Evolutionary conservation across 2,113 vertebrate genomes (phyloP).

Genomic region (Rhineura floridana): DNA sequence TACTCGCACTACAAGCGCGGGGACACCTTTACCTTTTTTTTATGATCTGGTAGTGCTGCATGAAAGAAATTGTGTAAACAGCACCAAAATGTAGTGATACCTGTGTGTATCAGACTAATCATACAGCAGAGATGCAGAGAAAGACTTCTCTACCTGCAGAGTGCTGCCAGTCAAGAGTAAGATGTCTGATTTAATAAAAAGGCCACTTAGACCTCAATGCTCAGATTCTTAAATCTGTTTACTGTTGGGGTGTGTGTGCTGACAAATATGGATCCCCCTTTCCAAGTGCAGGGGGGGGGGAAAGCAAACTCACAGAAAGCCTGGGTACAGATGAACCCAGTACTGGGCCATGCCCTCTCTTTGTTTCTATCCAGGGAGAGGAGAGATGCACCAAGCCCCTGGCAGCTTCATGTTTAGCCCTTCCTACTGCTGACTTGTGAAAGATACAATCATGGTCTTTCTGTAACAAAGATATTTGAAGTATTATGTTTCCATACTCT

Average conservation of each 20-base stretch:
- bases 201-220: neutral
- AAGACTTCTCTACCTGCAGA: neutral
- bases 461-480: neutral
- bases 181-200: neutral
- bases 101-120: neutral
- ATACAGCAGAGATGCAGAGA: neutral
- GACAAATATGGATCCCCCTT: neutral
- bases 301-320: too few species aligned
- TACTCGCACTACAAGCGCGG: too few species aligned
- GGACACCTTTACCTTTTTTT: too few species aligned
- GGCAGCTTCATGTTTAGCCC: neutral
- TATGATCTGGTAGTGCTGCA: too few species aligned
- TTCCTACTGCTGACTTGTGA: neutral
- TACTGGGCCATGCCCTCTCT: neutral
- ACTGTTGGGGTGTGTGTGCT: neutral
- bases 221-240: neutral
- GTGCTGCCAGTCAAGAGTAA: neutral
- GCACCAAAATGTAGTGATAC: neutral
- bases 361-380: neutral
- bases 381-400: neutral
- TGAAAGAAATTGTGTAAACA: neutral
- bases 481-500: neutral
- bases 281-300: neutral
- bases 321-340: neutral
- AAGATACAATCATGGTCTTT: neutral